Evolutionary conservation across 1,140 invertebrate genomes (phyloP), one percentile per base, ranked within the genome.

Genomic region (Lutraria rhynchaena): DNA sequence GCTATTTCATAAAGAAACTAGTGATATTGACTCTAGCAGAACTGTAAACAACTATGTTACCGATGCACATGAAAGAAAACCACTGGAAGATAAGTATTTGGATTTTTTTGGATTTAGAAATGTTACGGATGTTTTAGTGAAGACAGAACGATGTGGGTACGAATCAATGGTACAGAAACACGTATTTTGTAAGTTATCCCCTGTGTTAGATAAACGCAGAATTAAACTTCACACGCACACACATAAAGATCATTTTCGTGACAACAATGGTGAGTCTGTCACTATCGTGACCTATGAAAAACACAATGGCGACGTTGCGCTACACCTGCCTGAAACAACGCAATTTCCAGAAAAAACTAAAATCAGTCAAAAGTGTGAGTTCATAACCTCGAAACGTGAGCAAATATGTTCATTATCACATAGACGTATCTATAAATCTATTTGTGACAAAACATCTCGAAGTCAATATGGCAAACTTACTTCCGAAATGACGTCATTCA

Each of bases 141-240:
- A 29, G 11, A 67, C 44, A 29, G 19, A 67, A 9, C 63, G 63
- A 11, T 67, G 63, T 49, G 63, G 63, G 29, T 67, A 67, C 44
- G 33, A 67, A 5, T 67, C 63, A 0, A 4, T 19, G 27, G 44
- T n/a, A 4, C 46, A 22, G 5, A 49, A 67, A 15, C 27, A 11
- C 31, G 63, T 67, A 13, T 67, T 27, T 67, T 67, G 41, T 49
- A 4, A 67, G 13, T 24, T 67, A 27, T 22, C 4, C n/a, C n/a
- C n/a, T n/a, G n/a, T n/a, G n/a, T n/a, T n/a, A n/a, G n/a, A n/a
- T n/a, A n/a, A n/a, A n/a, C n/a, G n/a, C n/a, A n/a, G n/a, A n/a
- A n/a, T n/a, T n/a, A n/a, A n/a, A n/a, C n/a, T n/a, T n/a, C n/a
- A n/a, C n/a, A n/a, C n/a, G n/a, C n/a, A n/a, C n/a, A n/a, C n/a